Evolutionary conservation across 2,888 invertebrate genomes (phyloP).

Genomic region (Stenurella melanura): DNA sequence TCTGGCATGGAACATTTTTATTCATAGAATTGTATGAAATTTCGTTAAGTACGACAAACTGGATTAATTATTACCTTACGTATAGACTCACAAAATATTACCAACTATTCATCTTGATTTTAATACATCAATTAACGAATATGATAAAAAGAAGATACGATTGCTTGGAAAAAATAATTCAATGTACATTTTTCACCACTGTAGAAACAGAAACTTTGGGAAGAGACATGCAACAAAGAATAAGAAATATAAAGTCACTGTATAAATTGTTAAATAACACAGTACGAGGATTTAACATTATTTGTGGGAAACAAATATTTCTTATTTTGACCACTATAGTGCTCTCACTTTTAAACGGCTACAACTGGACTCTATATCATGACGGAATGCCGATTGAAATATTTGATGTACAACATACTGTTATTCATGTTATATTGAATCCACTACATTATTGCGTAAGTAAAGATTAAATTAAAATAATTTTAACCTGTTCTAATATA

Average conservation of each 20-base stretch:
- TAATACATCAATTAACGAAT: not conserved
- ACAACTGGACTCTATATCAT: conserved; percentile 11
- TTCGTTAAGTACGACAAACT: not conserved
- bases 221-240: not conserved
- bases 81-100: conserved; percentile 4
- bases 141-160: conserved; percentile 3
- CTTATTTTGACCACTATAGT: not conserved
- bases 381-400: not conserved
- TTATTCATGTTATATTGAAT: not conserved
- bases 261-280: not conserved
- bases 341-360: not conserved
- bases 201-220: not conserved
- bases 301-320: conserved; percentile 21
- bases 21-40: not conserved
- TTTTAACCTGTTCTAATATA: no score
- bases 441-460: not conserved
- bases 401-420: not conserved
- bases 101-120: not conserved
- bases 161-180: not conserved
- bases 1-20: not conserved
- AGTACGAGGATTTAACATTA: not conserved
- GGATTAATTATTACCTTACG: not conserved
- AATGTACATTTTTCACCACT: not conserved
- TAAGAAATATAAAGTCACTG: not conserved
- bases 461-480: not conserved